Conservation (phyloP, 2,113 vertebrate species). For the chimpanzee (Pan troglodytes) region NHGRI_mPanTro3-v2.1_pri NC_072411.2:97593501-97594000, state of each 20-base stretch:
- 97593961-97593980: not conserved
- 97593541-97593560: too few species aligned
- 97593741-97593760: not conserved
- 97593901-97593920: not conserved
- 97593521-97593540: too few species aligned
- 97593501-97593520: too few species aligned
- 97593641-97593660: not conserved
- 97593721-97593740: not conserved
- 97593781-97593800: not conserved
- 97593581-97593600: too few species aligned
- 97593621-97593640: not conserved
- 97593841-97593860: not conserved
- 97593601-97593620: too few species aligned
- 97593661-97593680: not conserved
- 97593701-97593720: not conserved
- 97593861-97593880: constrained; percentile 41
- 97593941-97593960: not conserved
- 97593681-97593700: not conserved
- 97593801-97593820: not conserved
- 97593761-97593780: not conserved
- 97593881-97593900: not conserved
- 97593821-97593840: not conserved
- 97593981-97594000: not conserved
- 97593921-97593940: constrained; percentile 35
- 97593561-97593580: too few species aligned